These are phyloP conservation scores for Phortica okadai DNA, from an alignment of 2,888 invertebrate genomes.

Conservation along the genomic window DNA sequence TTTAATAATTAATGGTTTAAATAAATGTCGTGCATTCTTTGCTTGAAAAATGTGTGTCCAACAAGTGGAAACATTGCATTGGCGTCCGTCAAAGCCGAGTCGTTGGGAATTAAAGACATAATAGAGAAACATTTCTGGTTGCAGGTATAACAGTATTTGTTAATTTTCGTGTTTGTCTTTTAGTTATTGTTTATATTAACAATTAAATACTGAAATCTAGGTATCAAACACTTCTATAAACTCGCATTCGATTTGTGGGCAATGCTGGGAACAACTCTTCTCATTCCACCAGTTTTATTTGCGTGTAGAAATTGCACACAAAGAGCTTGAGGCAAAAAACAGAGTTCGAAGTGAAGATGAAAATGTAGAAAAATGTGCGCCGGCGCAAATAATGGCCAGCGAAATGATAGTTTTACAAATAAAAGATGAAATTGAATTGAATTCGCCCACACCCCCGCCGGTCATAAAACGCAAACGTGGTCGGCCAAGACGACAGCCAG, in stretches of 20 bases:
- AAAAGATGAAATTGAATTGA: not conserved
- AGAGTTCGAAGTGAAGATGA: not conserved
- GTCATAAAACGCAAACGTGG: slow-evolving; percentile 61
- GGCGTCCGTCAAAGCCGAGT: slow-evolving; percentile 53
- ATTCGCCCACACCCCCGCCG: slow-evolving; percentile 43
- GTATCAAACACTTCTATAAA: slow-evolving; percentile 40
- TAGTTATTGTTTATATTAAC: not conserved
- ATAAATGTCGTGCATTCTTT: slow-evolving; percentile 61
- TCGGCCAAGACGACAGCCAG: slow-evolving; percentile 34
- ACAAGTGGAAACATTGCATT: slow-evolving; percentile 56
- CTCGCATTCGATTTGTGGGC: slow-evolving; percentile 50
- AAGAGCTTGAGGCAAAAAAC: not conserved
- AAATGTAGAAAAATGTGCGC: not conserved
- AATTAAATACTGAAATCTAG: slow-evolving; percentile 26
- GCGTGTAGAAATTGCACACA: slow-evolving; percentile 60
- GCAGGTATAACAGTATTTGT: slow-evolving; percentile 44
- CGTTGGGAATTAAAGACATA: slow-evolving; percentile 52
- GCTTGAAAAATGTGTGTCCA: slow-evolving; percentile 53
- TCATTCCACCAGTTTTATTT: slow-evolving; percentile 68
- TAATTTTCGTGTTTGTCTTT: not conserved
- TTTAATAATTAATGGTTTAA: not conserved
- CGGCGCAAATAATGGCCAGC: not conserved
- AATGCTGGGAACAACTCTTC: slow-evolving; percentile 63
- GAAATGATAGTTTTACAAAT: not conserved
- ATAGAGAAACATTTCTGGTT: slow-evolving; percentile 67